Percentiles rank a stretch among this genome's conserved stretches.
Evolutionary conservation across 1,140 invertebrate species (phyloP).

Genomic region (Zaprionus tsacasi): DNA sequence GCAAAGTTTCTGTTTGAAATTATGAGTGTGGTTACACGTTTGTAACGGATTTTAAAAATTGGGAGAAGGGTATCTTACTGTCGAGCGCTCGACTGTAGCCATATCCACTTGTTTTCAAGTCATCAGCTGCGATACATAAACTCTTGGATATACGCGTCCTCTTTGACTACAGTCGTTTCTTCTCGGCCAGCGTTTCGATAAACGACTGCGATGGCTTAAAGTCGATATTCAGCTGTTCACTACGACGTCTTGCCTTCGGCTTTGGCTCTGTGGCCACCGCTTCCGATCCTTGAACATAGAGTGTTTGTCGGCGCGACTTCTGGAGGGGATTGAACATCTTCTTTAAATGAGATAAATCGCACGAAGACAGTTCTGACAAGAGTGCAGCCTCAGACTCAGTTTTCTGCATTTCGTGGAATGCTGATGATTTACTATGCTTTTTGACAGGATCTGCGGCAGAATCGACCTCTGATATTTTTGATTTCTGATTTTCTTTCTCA

Average conservation of each 20-base stretch:
- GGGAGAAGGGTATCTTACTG: too few species aligned
- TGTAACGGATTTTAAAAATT: too few species aligned
- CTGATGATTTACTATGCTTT: conserved; percentile 10
- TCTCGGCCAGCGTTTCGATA: conserved; percentile 61
- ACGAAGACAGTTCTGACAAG: conserved; percentile 47
- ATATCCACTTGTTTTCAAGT: too few species aligned
- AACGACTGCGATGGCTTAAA: conserved; percentile 76
- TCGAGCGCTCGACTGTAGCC: too few species aligned
- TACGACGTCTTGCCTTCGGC: conserved; percentile 61
- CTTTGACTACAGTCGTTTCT: conserved; percentile 29
- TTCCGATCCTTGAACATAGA: conserved; percentile 35
- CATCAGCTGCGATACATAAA: conserved; percentile 57
- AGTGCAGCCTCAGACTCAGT: conserved; percentile 47
- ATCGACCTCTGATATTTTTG: background rate
- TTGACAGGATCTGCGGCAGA: background rate
- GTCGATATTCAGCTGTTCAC: conserved; percentile 48
- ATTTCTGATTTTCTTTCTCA: background rate
- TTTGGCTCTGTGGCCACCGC: conserved; percentile 38
- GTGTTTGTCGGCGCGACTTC: conserved; percentile 64
- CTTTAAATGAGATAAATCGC: conserved; percentile 57
- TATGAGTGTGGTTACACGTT: too few species aligned
- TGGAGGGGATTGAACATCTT: conserved; percentile 72
- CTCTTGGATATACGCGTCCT: conserved; percentile 71
- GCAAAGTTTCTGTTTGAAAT: too few species aligned
- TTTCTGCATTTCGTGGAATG: conserved; percentile 25